Evolutionary conservation across 2,888 invertebrate genomes (phyloP).

Genomic region (Mythimna lalbum): DNA sequence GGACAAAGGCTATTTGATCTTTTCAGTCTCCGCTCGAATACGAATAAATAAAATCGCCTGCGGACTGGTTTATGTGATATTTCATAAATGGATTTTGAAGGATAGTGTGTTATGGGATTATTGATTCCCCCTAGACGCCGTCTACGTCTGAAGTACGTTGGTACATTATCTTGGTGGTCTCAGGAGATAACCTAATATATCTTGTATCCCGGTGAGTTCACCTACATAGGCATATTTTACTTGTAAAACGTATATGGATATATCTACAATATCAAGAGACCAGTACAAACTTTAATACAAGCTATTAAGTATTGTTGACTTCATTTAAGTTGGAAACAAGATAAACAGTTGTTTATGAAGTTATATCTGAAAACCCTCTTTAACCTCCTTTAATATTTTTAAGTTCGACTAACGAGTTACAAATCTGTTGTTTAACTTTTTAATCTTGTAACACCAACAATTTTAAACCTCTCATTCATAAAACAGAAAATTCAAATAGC

Average conservation of each 20-base stretch:
- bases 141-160: conserved; percentile 70
- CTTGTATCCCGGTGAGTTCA: conserved; percentile 63
- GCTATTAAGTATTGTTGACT: conserved; percentile 18
- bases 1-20: conserved; percentile 90
- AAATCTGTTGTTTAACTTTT: conserved; percentile 6
- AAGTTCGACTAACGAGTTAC: conserved; percentile 1
- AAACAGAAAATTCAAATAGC: conserved; percentile 59
- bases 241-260: conserved; percentile 15
- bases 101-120: conserved; percentile 82
- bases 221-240: conserved; percentile 55
- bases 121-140: conserved; percentile 78
- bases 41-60: conserved; percentile 85
- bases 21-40: conserved; percentile 77
- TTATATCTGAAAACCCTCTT: conserved; percentile 5
- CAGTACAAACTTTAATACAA: conserved; percentile 14
- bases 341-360: conserved; percentile 7
- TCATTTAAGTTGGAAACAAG: conserved; percentile 35
- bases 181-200: conserved; percentile 73
- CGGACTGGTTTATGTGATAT: conserved; percentile 85
- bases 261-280: not conserved
- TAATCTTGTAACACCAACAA: conserved; percentile 9
- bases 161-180: conserved; percentile 73
- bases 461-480: conserved; percentile 18
- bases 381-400: conserved; percentile 2
- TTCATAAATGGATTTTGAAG: conserved; percentile 87